phyloP scores from a whole-genome alignment of 2,888 invertebrate genomes.

The Hoplodrina blanda region DNA sequence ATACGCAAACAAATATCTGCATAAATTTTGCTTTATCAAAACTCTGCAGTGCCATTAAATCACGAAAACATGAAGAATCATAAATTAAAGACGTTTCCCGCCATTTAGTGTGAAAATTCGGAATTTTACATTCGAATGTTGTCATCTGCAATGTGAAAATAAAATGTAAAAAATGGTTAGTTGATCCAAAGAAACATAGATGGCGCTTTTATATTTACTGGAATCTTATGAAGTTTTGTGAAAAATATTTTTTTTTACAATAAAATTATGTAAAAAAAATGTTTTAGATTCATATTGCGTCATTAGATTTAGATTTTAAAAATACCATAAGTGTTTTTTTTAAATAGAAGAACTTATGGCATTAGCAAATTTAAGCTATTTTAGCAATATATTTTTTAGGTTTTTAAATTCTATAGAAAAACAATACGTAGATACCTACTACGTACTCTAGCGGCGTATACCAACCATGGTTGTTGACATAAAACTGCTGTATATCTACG shows the following conservation, averaged over 20 bases:
- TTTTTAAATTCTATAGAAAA: too few relatives aligned
- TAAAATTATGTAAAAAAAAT: not conserved
- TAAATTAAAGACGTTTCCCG: conserved; percentile 64
- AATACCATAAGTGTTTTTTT: not conserved
- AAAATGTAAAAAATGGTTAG: not conserved
- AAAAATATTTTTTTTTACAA: not conserved
- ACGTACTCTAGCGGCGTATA: too few relatives aligned
- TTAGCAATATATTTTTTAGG: too few relatives aligned
- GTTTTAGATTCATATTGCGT: not conserved
- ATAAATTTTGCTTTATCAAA: conserved; percentile 17
- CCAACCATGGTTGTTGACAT: too few relatives aligned
- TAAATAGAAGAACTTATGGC: too few relatives aligned
- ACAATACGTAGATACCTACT: too few relatives aligned
- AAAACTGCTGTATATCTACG: too few relatives aligned
- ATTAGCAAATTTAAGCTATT: too few relatives aligned
- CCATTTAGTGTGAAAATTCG: conserved; percentile 62
- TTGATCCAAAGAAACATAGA: conserved; percentile 40
- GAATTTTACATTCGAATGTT: conserved; percentile 9
- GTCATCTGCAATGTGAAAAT: conserved; percentile 23
- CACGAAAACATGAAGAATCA: conserved; percentile 29
- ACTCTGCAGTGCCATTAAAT: conserved; percentile 46
- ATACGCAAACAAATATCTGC: conserved; percentile 34
- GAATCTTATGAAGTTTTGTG: not conserved
- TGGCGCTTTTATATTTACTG: conserved; percentile 53
- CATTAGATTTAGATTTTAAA: not conserved